These are phyloP conservation scores for Mustela nigripes DNA, from an alignment of 2,113 vertebrate species.

Conservation along the genomic window DNA sequence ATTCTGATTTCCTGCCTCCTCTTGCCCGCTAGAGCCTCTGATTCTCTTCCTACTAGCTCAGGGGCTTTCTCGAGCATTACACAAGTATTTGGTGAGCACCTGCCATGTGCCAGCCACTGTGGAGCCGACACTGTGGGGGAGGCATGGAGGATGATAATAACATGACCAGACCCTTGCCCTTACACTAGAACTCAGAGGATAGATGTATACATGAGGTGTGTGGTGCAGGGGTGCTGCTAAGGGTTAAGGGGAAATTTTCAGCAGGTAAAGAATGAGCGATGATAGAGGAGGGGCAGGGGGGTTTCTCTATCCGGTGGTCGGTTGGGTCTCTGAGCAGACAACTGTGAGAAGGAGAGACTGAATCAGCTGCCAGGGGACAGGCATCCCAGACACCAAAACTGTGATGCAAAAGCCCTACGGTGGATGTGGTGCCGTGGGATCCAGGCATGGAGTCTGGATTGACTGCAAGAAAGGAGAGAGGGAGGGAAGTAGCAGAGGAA, in stretches of 20 bases:
- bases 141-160: neutral
- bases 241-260: neutral
- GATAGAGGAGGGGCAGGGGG: neutral
- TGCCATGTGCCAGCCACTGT: neutral
- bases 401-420: neutral
- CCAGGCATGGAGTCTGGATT: neutral
- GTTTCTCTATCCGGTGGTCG: too few relatives aligned
- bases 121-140: neutral
- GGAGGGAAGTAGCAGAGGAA: too few relatives aligned
- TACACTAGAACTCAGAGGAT: neutral
- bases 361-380: neutral
- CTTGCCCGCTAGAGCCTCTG: neutral
- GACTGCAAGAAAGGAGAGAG: neutral
- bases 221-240: neutral
- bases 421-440: fast-evolving
- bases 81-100: neutral
- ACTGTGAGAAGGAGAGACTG: neutral
- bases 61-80: neutral
- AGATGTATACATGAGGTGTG: neutral
- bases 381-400: neutral
- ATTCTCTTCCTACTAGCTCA: neutral
- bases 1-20: neutral
- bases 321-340: neutral
- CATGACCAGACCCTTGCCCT: neutral
- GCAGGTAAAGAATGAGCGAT: neutral